These are phyloP conservation scores for Hypotaenidia philippensis DNA, from an alignment of 2,797 vertebrate species.

Conservation along the genomic window DNA sequence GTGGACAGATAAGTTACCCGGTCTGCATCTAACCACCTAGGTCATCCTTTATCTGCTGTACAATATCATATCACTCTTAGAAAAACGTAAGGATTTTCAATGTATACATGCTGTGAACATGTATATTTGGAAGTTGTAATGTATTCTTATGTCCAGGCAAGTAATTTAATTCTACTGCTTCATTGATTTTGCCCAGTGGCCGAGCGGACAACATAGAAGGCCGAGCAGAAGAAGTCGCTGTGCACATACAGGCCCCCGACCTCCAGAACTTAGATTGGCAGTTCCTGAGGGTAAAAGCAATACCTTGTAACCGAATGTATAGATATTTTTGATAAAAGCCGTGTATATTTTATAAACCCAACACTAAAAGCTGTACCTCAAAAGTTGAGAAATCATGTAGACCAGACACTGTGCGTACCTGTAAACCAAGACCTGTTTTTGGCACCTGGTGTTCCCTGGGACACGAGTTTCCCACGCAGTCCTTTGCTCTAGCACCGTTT, in stretches of 20 bases:
- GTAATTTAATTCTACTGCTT: slow-evolving; percentile 80
- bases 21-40: slow-evolving; percentile 63
- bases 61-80: slow-evolving; percentile 69
- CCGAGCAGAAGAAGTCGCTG: slow-evolving; percentile 23
- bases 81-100: slow-evolving; percentile 67
- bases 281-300: slow-evolving; percentile 82
- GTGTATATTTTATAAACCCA: slow-evolving; percentile 84
- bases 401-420: slow-evolving; percentile 72
- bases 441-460: slow-evolving; percentile 54
- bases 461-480: slow-evolving; percentile 20
- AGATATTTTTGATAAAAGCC: slow-evolving; percentile 86
- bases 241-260: slow-evolving; percentile 74
- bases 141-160: slow-evolving; percentile 76
- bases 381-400: slow-evolving; percentile 74
- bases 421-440: slow-evolving; percentile 48
- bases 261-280: slow-evolving; percentile 79
- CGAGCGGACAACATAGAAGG: slow-evolving; percentile 39
- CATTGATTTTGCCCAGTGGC: slow-evolving; percentile 73
- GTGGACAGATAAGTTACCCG: slow-evolving; percentile 42
- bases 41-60: slow-evolving; percentile 80
- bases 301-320: slow-evolving; percentile 85
- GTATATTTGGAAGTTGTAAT: slow-evolving; percentile 80
- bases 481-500: neutral
- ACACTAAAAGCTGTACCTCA: slow-evolving; percentile 88
- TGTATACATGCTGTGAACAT: slow-evolving; percentile 82